Evolutionary conservation across 2,888 invertebrate species (phyloP), one percentile per base, ranked within the genome.

Genomic region (Gymnoscelis rufifasciata): DNA sequence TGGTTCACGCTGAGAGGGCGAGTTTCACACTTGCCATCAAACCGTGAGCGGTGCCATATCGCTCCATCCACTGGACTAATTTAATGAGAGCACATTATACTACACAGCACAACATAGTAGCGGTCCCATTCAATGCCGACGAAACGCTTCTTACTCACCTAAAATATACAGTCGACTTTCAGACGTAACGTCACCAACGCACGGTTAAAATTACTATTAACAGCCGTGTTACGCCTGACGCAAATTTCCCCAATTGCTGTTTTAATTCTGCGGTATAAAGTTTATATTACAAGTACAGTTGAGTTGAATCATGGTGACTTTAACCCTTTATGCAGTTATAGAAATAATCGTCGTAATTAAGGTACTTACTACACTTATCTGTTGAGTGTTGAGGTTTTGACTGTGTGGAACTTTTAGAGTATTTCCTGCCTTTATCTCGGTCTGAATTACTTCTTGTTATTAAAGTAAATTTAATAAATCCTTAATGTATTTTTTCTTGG

Each of bases 1-100:
- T 59, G 55, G 68, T 68, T 68, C 68, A 67, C 56, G 56, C 68
- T 59, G 71, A 81, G 79, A 75, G 82, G 74, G 82, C 76, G 67
- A 78, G 73, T 82, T 84, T 83, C 82, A 74, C 83, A 84, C 83
- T 83, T 78, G 74, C 69, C 76, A 77, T 74, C 76, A 74, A 75
- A 71, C 80, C 79, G 77, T 79, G 71, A 76, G 66, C 69, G 71
- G 74, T 6, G 63, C 63, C 64, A 81, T 77, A 82, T 81, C 83
- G 80, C 74, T 78, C 76, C 84, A 86, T 76, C 84, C 82, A 76
- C 77, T 76, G 82, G 69, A 80, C 76, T 83, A 84, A 86, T 86
- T 86, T 86, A 86, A 84, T 83, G 86, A 86, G 70, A 68, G 75
- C 72, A 64, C 69, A 70, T 79, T 82, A 72, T 72, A 50, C 60